Percentiles rank a stretch among this genome's conserved stretches.
Evolutionary conservation across 1,140 invertebrate genomes (phyloP).

Genomic region (Orius insidiosus): DNA sequence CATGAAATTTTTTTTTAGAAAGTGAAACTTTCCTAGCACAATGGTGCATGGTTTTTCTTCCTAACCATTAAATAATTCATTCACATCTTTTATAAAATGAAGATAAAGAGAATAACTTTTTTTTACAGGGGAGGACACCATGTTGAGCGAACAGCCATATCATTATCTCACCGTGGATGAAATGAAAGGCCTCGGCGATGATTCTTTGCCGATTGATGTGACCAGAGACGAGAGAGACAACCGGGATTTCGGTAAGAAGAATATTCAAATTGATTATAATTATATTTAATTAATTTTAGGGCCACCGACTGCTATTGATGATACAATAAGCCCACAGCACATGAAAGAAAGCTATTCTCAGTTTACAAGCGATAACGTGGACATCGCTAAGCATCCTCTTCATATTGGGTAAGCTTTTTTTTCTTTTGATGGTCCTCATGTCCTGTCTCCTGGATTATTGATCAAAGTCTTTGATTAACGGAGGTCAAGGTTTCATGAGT

Average conservation of each 20-base stretch:
- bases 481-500: no score
- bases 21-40: neutral
- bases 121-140: slow-evolving; percentile 62
- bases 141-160: slow-evolving; percentile 79
- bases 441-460: no score
- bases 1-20: slow-evolving; percentile 1
- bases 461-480: no score
- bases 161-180: slow-evolving; percentile 82
- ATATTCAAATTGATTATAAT: neutral
- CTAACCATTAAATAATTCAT: neutral
- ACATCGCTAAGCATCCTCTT: slow-evolving; percentile 46
- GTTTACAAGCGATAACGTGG: slow-evolving; percentile 50
- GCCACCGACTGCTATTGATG: slow-evolving; percentile 38
- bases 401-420: slow-evolving; percentile 67
- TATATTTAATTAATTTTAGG: slow-evolving; percentile 20
- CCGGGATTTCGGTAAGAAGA: slow-evolving; percentile 8
- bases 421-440: no score
- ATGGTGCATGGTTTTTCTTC: neutral
- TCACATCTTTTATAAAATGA: no score
- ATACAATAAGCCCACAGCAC: slow-evolving; percentile 43
- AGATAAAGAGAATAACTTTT: no score
- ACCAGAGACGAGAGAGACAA: slow-evolving; percentile 70
- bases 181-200: slow-evolving; percentile 86
- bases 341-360: slow-evolving; percentile 27
- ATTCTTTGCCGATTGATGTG: slow-evolving; percentile 82